Evolutionary conservation across 2,113 vertebrate species (phyloP).

Genomic region (Alethe castanea): DNA sequence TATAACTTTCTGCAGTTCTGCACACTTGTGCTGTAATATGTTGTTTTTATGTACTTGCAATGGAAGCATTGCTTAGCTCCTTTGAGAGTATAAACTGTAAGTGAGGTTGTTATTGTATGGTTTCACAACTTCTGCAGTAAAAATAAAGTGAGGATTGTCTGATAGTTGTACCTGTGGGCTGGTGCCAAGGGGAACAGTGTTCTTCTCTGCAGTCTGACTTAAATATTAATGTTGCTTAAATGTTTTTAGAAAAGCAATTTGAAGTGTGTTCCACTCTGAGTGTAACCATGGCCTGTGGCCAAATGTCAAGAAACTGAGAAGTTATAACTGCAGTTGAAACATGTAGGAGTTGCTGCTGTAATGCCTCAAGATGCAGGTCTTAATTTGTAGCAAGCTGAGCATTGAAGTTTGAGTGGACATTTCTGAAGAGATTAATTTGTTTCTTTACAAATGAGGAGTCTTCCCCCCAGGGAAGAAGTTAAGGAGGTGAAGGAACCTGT

Average conservation of each 20-base stretch:
- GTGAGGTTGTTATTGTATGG: neutral
- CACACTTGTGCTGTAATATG: neutral
- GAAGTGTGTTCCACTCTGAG: neutral
- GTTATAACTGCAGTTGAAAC: neutral
- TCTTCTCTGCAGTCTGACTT: neutral
- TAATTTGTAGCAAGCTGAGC: neutral
- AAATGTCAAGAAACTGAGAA: slow-evolving; percentile 1
- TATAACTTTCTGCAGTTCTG: neutral
- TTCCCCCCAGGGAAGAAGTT: neutral
- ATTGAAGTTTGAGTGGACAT: neutral
- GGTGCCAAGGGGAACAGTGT: neutral
- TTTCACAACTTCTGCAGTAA: neutral
- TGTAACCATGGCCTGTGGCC: slow-evolving; percentile 17
- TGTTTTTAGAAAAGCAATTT: slow-evolving; percentile 9
- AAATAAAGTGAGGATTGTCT: neutral
- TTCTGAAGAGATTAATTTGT: neutral
- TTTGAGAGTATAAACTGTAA: neutral
- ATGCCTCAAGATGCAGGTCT: neutral
- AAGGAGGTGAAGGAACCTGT: neutral
- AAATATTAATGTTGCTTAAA: slow-evolving; percentile 34
- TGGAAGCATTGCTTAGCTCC: neutral
- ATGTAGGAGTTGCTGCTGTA: neutral
- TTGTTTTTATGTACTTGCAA: neutral
- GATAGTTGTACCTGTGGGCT: neutral
- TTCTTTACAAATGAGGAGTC: neutral